phyloP scores from a whole-genome alignment of 2,888 invertebrate genomes.

The Branchipolynoe longqiensis region DNA sequence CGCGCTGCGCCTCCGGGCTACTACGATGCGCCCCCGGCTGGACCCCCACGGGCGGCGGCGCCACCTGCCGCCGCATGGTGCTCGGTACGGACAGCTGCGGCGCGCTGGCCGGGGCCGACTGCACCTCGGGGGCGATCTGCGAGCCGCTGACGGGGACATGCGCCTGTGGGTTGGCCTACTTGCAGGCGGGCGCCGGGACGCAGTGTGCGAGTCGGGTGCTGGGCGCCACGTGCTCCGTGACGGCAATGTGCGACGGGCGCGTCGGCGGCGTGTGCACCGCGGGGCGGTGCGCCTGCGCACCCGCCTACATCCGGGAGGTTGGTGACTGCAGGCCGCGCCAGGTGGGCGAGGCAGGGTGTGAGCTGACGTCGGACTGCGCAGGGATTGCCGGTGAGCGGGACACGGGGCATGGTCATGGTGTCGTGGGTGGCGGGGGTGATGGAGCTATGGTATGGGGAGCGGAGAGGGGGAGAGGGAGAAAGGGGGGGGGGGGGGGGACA shows the following conservation, averaged over 20 bases:
- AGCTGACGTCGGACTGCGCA: not conserved
- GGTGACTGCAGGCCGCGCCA: not conserved
- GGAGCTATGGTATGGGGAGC: too few relatives aligned
- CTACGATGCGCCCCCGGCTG: not conserved
- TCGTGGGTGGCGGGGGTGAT: too few relatives aligned
- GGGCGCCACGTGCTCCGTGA: not conserved
- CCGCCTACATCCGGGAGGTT: not conserved
- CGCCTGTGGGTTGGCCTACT: conserved; percentile 5
- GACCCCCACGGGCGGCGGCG: too few relatives aligned
- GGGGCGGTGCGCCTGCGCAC: not conserved
- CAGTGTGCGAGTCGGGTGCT: not conserved
- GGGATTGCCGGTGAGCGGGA: not conserved
- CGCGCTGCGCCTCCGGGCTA: not conserved
- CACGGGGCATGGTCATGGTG: too few relatives aligned
- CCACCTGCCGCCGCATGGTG: not conserved
- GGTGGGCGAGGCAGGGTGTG: not conserved
- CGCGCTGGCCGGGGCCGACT: not conserved
- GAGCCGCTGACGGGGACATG: not conserved
- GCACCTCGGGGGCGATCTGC: conserved; percentile 4
- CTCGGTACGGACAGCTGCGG: not conserved
- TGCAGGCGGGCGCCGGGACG: not conserved
- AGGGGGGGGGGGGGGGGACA: too few relatives aligned
- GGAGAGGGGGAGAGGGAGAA: too few relatives aligned
- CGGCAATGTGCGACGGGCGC: not conserved
- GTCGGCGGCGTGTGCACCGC: not conserved